These are phyloP conservation scores for Odontophorus gujanensis DNA, from an alignment of 2,113 vertebrate species.

Conservation along the genomic window DNA sequence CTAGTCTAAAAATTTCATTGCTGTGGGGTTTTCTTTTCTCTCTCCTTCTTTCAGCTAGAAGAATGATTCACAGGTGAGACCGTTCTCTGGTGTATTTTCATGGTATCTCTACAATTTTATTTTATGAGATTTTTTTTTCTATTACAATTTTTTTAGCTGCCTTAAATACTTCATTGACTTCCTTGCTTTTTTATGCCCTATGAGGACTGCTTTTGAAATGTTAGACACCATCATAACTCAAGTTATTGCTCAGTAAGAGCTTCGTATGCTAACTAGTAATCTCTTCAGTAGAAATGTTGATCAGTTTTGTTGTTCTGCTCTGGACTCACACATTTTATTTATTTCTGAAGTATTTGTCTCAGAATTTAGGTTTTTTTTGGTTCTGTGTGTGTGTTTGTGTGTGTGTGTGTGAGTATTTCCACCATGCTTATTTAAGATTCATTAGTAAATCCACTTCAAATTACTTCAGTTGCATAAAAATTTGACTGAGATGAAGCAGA, in stretches of 20 bases:
- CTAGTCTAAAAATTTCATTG: background rate
- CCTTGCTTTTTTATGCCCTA: background rate
- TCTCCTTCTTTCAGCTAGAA: background rate
- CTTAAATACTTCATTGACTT: constrained; percentile 22
- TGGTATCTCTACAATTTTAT: background rate
- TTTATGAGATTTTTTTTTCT: constrained; percentile 24
- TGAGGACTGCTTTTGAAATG: background rate
- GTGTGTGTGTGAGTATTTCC: background rate
- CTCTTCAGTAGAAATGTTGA: background rate
- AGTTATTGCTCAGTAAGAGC: background rate
- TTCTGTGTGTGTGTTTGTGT: no score
- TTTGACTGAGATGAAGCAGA: background rate
- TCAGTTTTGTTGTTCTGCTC: background rate
- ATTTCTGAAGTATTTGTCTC: background rate
- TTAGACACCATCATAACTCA: background rate
- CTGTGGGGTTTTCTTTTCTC: background rate
- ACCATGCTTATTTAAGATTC: background rate
- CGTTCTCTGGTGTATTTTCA: background rate
- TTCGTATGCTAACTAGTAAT: background rate
- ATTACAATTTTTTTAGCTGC: background rate
- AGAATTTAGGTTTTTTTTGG: background rate
- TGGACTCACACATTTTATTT: constrained; percentile 7
- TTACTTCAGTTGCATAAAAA: background rate
- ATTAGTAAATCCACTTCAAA: background rate
- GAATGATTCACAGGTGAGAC: background rate